Evolutionary conservation across 2,797 vertebrate species (phyloP).

Genomic region (Ptychobarbus kaznakovi): DNA sequence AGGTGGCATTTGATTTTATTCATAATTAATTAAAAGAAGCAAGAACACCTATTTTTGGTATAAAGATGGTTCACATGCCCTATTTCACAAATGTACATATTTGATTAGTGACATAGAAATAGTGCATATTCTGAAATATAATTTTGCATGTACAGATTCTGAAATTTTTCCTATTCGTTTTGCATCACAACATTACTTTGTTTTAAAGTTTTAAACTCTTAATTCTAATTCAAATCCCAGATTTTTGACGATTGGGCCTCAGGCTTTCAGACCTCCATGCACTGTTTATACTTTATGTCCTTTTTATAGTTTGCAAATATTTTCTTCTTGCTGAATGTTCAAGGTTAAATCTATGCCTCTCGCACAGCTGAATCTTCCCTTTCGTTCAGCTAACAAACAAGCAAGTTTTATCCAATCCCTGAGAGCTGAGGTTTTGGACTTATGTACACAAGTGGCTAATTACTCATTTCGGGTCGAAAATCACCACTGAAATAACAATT

Average conservation of each 20-base stretch:
- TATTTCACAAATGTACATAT: neutral
- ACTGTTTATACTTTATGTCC: neutral
- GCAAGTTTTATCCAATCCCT: neutral
- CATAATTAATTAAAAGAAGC: neutral
- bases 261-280: neutral
- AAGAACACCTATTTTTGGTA: neutral
- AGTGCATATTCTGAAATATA: neutral
- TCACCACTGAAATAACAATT: conserved; percentile 64
- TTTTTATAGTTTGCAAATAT: neutral
- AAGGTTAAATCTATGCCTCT: neutral
- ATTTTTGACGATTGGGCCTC: neutral
- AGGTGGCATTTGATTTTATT: neutral
- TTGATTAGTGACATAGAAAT: neutral
- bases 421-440: neutral
- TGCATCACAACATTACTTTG: neutral
- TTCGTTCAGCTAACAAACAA: neutral
- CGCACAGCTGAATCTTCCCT: neutral
- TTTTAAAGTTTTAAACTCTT: neutral
- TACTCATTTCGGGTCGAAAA: conserved; percentile 50
- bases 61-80: neutral
- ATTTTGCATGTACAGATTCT: no score
- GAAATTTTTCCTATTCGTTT: neutral
- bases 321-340: neutral
- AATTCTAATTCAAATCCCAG: neutral
- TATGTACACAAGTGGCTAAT: conserved; percentile 67